Evolutionary conservation across 1,140 invertebrate genomes (phyloP).

Genomic region (Euwallacea similis): DNA sequence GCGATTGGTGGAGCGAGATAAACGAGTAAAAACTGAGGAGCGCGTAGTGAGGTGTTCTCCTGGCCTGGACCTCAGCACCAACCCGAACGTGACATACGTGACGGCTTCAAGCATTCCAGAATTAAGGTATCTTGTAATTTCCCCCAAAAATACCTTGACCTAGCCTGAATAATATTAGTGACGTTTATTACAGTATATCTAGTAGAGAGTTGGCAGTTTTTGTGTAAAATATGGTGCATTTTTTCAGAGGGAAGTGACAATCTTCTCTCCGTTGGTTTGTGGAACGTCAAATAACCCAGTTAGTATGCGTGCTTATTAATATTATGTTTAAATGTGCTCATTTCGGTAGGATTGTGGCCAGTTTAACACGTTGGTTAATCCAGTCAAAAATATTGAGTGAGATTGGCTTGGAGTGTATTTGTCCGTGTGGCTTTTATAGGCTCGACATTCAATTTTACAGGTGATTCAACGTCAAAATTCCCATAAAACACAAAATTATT

Average conservation of each 20-base stretch:
- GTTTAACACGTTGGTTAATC: too few species aligned
- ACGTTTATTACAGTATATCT: neutral
- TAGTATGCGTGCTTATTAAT: conserved; percentile 29
- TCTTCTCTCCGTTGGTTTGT: conserved; percentile 33
- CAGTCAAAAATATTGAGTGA: too few species aligned
- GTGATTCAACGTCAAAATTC: too few species aligned
- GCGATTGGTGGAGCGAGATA: conserved; percentile 24
- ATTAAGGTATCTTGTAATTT: conserved; percentile 35
- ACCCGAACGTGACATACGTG: conserved; percentile 51
- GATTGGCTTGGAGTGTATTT: too few species aligned
- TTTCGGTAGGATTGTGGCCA: neutral
- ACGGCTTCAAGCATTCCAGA: conserved; percentile 46
- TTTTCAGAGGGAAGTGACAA: conserved; percentile 36
- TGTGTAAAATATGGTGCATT: conserved; percentile 1
- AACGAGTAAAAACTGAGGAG: conserved; percentile 32
- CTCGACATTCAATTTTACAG: too few species aligned
- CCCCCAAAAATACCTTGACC: neutral
- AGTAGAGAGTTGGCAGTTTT: neutral
- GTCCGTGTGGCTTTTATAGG: too few species aligned
- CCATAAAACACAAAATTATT: too few species aligned
- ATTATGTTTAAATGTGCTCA: conserved; percentile 8
- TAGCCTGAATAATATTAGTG: neutral
- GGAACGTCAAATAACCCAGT: conserved; percentile 27
- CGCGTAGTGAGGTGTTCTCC: conserved; percentile 45
- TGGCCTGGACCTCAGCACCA: conserved; percentile 47